Evolutionary conservation across 2,888 invertebrate genomes (phyloP).

Genomic region (Drosophila antonietae): DNA sequence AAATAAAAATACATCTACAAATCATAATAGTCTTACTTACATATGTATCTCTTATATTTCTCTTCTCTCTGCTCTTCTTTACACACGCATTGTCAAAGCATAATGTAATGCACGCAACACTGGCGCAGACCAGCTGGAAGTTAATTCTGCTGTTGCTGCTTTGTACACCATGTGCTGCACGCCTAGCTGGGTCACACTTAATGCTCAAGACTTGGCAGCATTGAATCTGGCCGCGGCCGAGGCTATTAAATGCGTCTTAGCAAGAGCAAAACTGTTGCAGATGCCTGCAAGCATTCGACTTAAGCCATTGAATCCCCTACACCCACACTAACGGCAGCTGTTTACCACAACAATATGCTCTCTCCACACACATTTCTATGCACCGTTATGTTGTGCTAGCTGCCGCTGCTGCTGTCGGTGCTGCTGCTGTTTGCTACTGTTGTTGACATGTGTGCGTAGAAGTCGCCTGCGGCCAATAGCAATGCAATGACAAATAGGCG

Average conservation of each 20-base stretch:
- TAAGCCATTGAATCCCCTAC: neutral
- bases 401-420: conserved; percentile 12
- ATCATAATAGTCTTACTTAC: neutral
- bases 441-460: conserved; percentile 71
- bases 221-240: conserved; percentile 50
- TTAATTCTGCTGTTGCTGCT: conserved; percentile 8
- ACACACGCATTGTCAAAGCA: neutral
- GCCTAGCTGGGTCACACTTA: conserved; percentile 33
- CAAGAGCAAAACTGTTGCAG: conserved; percentile 38
- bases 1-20: neutral
- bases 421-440: conserved; percentile 42
- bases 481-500: conserved; percentile 80
- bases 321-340: neutral
- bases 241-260: conserved; percentile 50
- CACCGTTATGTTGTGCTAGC: neutral
- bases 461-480: conserved; percentile 58
- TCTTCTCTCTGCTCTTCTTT: neutral
- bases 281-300: conserved; percentile 40
- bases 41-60: neutral
- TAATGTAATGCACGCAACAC: conserved; percentile 31
- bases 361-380: neutral
- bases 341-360: neutral
- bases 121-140: conserved; percentile 17
- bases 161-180: conserved; percentile 6
- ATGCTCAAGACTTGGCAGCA: conserved; percentile 22